A percentile compares a stretch with the other conserved stretches of the same genome.
Conservation (phyloP, 1,140 invertebrate species). For the Chymomyza costata region DNA sequence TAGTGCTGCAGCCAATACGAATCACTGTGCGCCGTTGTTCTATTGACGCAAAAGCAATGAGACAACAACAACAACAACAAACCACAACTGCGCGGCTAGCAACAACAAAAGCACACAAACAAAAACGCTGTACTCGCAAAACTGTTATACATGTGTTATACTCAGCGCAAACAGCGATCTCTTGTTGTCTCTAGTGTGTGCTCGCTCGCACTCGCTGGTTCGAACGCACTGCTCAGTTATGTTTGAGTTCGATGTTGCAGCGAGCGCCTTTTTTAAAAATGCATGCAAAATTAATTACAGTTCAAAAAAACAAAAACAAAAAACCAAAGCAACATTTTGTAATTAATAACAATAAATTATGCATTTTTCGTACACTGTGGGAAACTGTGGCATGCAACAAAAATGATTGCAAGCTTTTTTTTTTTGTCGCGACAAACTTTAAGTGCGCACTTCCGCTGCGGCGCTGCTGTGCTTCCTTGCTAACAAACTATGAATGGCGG, state of each 20-base stretch:
- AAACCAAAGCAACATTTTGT: constrained; percentile 29
- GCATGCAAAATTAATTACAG: constrained; percentile 3
- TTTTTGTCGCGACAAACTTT: constrained; percentile 46
- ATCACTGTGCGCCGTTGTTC: constrained; percentile 50
- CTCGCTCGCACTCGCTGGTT: constrained; percentile 37
- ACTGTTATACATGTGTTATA: constrained; percentile 66
- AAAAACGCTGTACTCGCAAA: constrained; percentile 35
- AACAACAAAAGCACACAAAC: constrained; percentile 19
- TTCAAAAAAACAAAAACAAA: constrained; percentile 16
- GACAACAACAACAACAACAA: constrained; percentile 39
- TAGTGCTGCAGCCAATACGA: constrained; percentile 71
- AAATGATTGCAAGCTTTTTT: constrained; percentile 20
- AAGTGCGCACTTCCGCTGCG: constrained; percentile 62
- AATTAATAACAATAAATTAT: constrained; percentile 17
- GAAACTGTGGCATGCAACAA: constrained; percentile 47
- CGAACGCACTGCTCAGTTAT: constrained; percentile 3
- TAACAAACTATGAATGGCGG: no score
- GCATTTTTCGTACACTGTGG: constrained; percentile 37
- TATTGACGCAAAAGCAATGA: constrained; percentile 59
- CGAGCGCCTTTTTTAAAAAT: constrained; percentile 26
- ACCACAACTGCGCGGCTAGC: constrained; percentile 13
- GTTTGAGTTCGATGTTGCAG: constrained; percentile 47
- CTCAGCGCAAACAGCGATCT: constrained; percentile 3
- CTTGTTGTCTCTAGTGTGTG: constrained; percentile 57
- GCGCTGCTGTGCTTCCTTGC: constrained; percentile 21